Evolutionary conservation across 2,888 invertebrate genomes (phyloP).

Genomic region (Pecten maximus): DNA sequence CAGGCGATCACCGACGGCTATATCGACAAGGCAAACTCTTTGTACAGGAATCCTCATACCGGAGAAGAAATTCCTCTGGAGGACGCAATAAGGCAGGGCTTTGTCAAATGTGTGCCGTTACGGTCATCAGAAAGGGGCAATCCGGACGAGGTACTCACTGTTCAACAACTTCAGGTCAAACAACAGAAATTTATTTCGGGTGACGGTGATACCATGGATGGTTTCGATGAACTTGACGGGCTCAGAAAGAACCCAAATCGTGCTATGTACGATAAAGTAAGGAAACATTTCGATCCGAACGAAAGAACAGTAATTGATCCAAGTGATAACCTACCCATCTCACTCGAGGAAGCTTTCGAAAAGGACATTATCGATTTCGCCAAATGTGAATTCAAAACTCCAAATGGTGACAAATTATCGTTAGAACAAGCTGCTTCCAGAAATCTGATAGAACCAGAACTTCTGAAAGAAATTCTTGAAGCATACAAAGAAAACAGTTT

Average conservation of each 20-base stretch:
- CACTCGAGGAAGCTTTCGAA: constrained; percentile 77
- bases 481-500: constrained; percentile 74
- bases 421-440: constrained; percentile 74
- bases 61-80: constrained; percentile 75
- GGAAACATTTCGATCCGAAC: constrained; percentile 70
- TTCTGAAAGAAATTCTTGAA: constrained; percentile 73
- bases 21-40: constrained; percentile 74
- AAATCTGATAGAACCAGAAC: constrained; percentile 72
- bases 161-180: constrained; percentile 76
- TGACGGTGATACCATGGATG: constrained; percentile 61
- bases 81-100: constrained; percentile 75
- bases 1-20: constrained; percentile 74
- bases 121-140: constrained; percentile 61
- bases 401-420: constrained; percentile 68
- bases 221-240: constrained; percentile 64
- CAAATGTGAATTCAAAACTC: constrained; percentile 69
- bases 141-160: constrained; percentile 66
- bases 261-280: constrained; percentile 69
- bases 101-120: constrained; percentile 70
- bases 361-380: constrained; percentile 75
- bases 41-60: constrained; percentile 75
- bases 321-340: constrained; percentile 69
- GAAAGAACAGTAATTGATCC: constrained; percentile 72
- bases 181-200: constrained; percentile 72
- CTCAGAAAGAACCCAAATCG: constrained; percentile 66